Percentiles rank a stretch among this genome's conserved stretches.
phyloP scores from a whole-genome alignment of 2,113 vertebrate genomes.

The Corythoichthys haematopterus region DNA sequence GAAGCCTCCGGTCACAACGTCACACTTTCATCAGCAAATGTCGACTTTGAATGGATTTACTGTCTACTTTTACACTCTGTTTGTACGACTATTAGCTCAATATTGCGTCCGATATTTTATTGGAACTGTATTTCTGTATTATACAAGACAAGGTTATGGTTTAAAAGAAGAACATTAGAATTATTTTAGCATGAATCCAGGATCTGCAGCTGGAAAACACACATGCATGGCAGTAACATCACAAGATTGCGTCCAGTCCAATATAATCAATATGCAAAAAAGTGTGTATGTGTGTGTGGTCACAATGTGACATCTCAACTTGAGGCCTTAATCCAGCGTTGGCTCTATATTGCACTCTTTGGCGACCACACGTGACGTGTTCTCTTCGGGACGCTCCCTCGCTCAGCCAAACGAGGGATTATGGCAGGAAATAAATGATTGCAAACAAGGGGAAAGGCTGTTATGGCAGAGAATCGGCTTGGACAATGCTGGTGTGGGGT shows the following conservation, averaged over 20 bases:
- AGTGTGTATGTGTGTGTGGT: background rate
- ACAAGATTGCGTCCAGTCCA: background rate
- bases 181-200: too few species aligned
- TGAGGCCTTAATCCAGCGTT: conserved; percentile 8
- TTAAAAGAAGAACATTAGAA: background rate
- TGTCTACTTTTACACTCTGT: background rate
- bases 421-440: conserved; percentile 34
- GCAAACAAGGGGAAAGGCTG: background rate
- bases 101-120: too few species aligned
- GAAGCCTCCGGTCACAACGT: background rate
- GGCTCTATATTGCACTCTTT: conserved; percentile 12
- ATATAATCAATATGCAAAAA: background rate
- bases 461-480: too few species aligned
- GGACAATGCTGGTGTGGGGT: too few species aligned
- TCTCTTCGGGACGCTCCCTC: conserved; percentile 16
- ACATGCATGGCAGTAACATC: background rate
- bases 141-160: conserved; percentile 26
- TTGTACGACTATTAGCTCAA: background rate
- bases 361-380: conserved; percentile 15
- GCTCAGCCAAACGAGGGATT: conserved; percentile 40
- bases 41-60: background rate
- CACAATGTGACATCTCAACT: background rate
- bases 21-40: background rate
- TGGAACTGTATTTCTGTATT: too few species aligned
- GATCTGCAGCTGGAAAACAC: too few species aligned